Evolutionary conservation across 2,113 vertebrate species (phyloP), one percentile per base, ranked within the genome.

Genomic region (Promerops cafer): DNA sequence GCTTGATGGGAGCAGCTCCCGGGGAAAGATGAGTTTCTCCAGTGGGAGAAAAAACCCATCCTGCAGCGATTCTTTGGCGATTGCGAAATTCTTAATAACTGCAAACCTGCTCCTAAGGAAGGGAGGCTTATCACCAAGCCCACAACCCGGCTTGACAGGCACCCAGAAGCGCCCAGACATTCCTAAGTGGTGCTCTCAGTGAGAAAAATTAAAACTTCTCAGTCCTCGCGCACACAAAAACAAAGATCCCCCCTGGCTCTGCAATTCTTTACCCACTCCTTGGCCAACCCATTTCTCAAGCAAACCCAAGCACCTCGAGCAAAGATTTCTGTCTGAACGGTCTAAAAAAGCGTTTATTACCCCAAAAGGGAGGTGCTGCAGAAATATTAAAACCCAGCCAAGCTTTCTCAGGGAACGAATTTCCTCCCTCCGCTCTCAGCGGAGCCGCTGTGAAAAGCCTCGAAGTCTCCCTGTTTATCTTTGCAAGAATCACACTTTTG

Each of bases 361-460:
- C 49, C 66, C 65, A 23, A 54, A 2, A 49, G 35, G 47, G 26
- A 66, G 74, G 60, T 6, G 31, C 40, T 54, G 42, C 49, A 57
- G 77, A 82, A 93, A 59, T 42, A 83, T n/a, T 47, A 52, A 70
- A 83, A 23, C 33, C 27, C 66, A 39, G 65, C 65, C 54, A 28
- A 3, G 2, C 52, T 26, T 72, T 53, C 53, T 28, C 5, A 3
- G 47, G n/a, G 20, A 59, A 89, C 28, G 35, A 0, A 59, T 49
- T 49, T 56, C 77, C n/a, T 54, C 52, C 64, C 47, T 74, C 35
- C 4, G 1, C 44, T 68, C 2, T 0, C 30, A 4, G 50, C 16
- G 20, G 18, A 47, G n/a, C 6, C 0, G 0, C 30, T 30, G 9
- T 0, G 3, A 53, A 80, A 86, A 35, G 27, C n/a, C 35, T 2